Base-by-base conservation (phyloP, 2,888 invertebrate genomes). In the Eristalis tenax region DNA sequence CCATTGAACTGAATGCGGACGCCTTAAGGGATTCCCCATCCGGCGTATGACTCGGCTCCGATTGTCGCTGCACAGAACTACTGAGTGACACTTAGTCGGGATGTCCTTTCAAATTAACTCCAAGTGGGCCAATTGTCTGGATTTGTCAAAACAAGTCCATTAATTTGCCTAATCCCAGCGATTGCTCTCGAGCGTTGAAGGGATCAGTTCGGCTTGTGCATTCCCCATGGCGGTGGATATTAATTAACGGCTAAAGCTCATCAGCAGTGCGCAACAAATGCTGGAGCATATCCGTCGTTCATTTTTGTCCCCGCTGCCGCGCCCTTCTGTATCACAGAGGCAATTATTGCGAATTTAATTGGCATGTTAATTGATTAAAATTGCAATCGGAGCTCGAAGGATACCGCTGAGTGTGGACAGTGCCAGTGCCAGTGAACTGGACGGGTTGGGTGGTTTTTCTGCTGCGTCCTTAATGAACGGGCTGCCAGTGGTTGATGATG, bases 321-420 rank as follows among this genome's bases (percentile, higher is more conserved):
- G 26, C 26, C 35, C 4, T 11, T 50, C 35, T 32, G 8, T 63
- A 8, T 50, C 18, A 50, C 50, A 50, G 57, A 59, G 75, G 69
- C 43, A 65, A 65, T 61, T 65, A 81, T 69, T 40, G 63, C 40
- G 69, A 81, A 81, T 75, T 81, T 64, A 81, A 81, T 81, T 81
- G 81, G 64, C 70, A 75, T 75, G 69, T 69, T 81, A 81, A 81
- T 81, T 81, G 70, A 75, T 81, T 81, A 57, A 65, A 75, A 65
- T 56, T 65, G 69, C 75, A 81, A 81, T 64, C 70, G 56, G 32
- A 59, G 57, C 68, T 63, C 18, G 57, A 75, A 70, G 57, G 57
- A 65, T 59, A 26, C 1, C 11, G 22, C 11, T 11, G 57, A 23
- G 57, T 57, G 57, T 18, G n/a, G 56, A 56, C 13, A 38, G 38